Evolutionary conservation across 2,888 invertebrate species (phyloP).

Genomic region (Myathropa florea): DNA sequence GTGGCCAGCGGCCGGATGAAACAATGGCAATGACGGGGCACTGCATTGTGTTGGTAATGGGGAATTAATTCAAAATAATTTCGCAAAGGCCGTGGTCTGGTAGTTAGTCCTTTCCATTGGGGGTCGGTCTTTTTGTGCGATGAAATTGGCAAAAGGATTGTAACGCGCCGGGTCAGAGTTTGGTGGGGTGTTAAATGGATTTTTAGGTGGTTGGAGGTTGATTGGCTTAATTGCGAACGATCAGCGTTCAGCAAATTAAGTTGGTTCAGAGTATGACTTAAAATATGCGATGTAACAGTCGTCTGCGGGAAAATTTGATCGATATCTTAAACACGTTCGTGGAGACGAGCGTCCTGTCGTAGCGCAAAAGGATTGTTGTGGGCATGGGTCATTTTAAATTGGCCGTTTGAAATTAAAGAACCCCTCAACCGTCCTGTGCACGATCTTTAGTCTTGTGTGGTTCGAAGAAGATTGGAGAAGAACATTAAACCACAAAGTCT

Average conservation of each 20-base stretch:
- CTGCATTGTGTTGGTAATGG: conserved; percentile 15
- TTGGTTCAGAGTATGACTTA: background rate
- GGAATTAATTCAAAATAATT: conserved; percentile 44
- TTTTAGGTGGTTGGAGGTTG: background rate
- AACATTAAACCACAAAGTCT: too few relatives aligned
- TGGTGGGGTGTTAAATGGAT: background rate
- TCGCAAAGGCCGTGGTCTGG: background rate
- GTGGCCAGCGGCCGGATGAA: conserved; percentile 13
- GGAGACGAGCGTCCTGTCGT: too few relatives aligned
- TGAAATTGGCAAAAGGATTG: background rate
- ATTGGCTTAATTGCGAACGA: background rate
- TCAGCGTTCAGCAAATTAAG: background rate
- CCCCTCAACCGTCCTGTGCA: too few relatives aligned
- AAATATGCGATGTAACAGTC: background rate
- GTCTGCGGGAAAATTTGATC: background rate
- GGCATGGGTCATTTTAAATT: too few relatives aligned
- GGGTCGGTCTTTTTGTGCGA: background rate
- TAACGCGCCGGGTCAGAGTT: background rate
- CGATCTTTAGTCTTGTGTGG: too few relatives aligned
- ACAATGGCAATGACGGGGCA: conserved; percentile 12
- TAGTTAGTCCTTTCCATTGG: background rate
- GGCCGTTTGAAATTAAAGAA: too few relatives aligned
- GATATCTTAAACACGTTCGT: background rate
- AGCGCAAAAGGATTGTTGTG: too few relatives aligned
- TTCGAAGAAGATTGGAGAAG: too few relatives aligned